phyloP scores from a whole-genome alignment of 2,113 vertebrate genomes.

The Bufo bufo region DNA sequence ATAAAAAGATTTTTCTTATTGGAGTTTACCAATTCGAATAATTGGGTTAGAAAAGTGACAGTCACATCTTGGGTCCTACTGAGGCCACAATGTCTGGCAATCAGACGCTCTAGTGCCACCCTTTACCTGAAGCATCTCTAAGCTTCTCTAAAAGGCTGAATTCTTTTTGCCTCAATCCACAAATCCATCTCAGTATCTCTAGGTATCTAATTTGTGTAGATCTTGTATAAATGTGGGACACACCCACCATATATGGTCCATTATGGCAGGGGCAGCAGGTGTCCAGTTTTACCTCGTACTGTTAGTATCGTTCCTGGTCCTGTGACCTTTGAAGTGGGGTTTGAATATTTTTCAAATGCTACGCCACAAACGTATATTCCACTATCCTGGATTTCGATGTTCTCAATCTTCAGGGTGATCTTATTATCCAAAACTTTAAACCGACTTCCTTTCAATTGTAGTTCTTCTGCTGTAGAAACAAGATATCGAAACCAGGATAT shows the following conservation, averaged over 20 bases:
- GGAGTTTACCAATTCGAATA: too few relatives aligned
- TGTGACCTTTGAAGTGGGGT: slow-evolving; percentile 60
- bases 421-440: background rate
- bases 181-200: background rate
- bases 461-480: slow-evolving; percentile 30
- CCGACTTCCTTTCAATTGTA: slow-evolving; percentile 58
- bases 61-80: too few relatives aligned
- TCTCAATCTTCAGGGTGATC: slow-evolving; percentile 64
- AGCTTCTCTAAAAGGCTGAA: background rate
- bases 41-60: too few relatives aligned
- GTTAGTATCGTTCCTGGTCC: slow-evolving; percentile 71
- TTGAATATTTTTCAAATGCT: slow-evolving; percentile 33
- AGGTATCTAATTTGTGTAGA: too few relatives aligned
- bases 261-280: background rate
- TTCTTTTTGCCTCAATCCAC: background rate
- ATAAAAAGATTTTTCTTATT: background rate
- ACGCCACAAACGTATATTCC: slow-evolving; percentile 76
- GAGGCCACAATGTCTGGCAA: too few relatives aligned
- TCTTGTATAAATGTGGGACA: too few relatives aligned
- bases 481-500: slow-evolving; percentile 74
- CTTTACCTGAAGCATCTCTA: too few relatives aligned
- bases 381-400: slow-evolving; percentile 64
- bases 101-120: too few relatives aligned
- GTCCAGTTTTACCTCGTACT: slow-evolving; percentile 69
- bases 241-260: background rate